Evolutionary conservation across 1,140 invertebrate genomes (phyloP).

Genomic region (Drosophila subpulchrella): DNA sequence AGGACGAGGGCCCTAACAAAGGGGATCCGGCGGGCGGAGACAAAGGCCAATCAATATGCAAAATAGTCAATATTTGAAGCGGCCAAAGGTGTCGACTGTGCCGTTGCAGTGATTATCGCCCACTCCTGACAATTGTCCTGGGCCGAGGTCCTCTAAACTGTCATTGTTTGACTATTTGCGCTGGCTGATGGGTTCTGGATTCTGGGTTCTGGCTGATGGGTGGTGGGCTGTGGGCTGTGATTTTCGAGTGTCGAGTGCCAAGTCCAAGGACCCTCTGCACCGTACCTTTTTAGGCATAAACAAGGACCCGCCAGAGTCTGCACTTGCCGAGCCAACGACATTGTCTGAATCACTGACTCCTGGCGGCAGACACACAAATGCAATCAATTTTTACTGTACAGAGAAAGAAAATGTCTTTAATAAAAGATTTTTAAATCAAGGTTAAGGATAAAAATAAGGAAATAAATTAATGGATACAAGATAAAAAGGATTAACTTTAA

Average conservation of each 20-base stretch:
- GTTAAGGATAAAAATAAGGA: not conserved
- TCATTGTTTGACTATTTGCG: constrained; percentile 76
- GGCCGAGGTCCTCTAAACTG: constrained; percentile 32
- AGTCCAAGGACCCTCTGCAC: constrained; percentile 60
- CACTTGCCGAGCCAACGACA: constrained; percentile 69
- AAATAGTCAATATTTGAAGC: constrained; percentile 70
- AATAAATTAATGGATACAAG: not conserved
- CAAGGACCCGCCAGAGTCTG: constrained; percentile 45
- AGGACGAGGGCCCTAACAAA: not conserved
- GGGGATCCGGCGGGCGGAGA: constrained; percentile 8
- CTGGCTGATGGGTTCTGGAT: not conserved
- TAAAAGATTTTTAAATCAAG: too few species aligned
- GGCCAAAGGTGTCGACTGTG: constrained; percentile 38
- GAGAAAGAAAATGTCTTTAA: not conserved
- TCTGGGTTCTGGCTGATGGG: not conserved
- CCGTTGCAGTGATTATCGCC: constrained; percentile 56
- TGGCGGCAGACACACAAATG: constrained; percentile 64
- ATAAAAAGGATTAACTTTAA: not conserved
- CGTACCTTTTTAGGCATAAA: constrained; percentile 73
- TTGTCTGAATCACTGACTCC: constrained; percentile 54
- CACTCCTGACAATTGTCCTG: constrained; percentile 49
- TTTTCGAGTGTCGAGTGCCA: constrained; percentile 43
- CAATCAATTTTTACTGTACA: constrained; percentile 62
- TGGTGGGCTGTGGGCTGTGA: not conserved
- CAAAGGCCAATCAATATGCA: constrained; percentile 74